phyloP scores from a whole-genome alignment of 2,797 vertebrate genomes.

The Morelia viridis region DNA sequence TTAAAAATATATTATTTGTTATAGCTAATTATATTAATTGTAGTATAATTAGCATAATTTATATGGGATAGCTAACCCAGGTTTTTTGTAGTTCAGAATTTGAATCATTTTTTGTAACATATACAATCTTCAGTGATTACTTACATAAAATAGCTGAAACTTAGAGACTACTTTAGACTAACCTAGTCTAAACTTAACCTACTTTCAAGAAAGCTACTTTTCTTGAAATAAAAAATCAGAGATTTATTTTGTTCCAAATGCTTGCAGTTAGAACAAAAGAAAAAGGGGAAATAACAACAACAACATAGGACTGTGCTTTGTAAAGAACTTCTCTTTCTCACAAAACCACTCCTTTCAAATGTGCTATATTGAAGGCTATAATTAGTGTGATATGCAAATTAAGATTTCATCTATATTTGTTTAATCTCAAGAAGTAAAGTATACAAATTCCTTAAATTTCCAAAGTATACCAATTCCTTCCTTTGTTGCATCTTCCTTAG shows the following conservation, averaged over 20 bases:
- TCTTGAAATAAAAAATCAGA: conserved; percentile 21
- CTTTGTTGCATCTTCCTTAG: conserved; percentile 46
- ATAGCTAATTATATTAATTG: not conserved
- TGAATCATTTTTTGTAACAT: not conserved
- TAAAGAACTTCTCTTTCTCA: conserved; percentile 56
- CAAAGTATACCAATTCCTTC: conserved; percentile 29
- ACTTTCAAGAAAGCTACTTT: not conserved
- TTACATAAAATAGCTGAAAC: not conserved
- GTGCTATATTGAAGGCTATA: conserved; percentile 55
- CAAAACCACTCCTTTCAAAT: conserved; percentile 6
- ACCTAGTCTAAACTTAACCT: not conserved
- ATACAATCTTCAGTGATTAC: not conserved
- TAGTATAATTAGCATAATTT: not conserved
- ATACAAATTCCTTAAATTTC: conserved; percentile 42
- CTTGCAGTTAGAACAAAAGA: conserved; percentile 3
- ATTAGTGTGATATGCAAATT: conserved; percentile 55
- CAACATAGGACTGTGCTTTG: not conserved
- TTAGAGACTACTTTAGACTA: not conserved
- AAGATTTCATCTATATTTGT: conserved; percentile 60
- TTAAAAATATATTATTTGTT: not conserved
- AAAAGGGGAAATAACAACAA: conserved; percentile 11
- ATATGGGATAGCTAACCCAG: not conserved
- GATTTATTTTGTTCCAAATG: conserved; percentile 63
- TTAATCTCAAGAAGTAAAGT: conserved; percentile 60
- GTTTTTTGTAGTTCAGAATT: not conserved